A percentile compares a stretch with the other conserved stretches of the same genome.
phyloP scores from a whole-genome alignment of 2,888 invertebrate genomes.

The Coelopa pilipes region DNA sequence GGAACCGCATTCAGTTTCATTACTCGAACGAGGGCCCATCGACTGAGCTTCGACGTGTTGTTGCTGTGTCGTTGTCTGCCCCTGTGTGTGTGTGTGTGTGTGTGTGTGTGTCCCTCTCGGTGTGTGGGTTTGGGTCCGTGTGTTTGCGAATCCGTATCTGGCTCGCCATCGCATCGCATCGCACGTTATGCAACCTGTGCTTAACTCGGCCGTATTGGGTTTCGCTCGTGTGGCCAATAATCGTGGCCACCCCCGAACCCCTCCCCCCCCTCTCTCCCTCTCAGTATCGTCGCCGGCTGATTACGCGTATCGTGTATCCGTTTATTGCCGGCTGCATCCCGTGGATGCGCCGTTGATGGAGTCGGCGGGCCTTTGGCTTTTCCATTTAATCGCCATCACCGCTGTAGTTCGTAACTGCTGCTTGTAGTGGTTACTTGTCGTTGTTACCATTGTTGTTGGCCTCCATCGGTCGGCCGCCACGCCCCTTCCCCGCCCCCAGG shows the following conservation, averaged over 20 bases:
- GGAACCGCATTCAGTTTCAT: no score
- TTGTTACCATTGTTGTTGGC: slow-evolving; percentile 54
- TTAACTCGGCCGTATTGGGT: slow-evolving; percentile 49
- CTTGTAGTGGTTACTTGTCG: slow-evolving; percentile 48
- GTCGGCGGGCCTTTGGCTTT: slow-evolving; percentile 34
- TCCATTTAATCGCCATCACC: neutral
- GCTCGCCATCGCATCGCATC: slow-evolving; percentile 4
- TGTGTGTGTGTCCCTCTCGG: no score
- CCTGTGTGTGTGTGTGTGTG: neutral
- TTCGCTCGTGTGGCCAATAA: slow-evolving; percentile 57
- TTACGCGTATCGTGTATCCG: slow-evolving; percentile 40
- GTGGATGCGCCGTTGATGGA: slow-evolving; percentile 19
- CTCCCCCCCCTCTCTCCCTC: neutral
- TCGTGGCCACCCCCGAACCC: slow-evolving; percentile 41
- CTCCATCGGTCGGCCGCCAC: slow-evolving; percentile 1
- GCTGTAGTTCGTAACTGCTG: no score
- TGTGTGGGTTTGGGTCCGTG: no score
- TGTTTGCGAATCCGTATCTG: neutral
- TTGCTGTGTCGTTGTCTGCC: no score
- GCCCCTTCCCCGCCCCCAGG: no score
- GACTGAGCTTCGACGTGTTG: no score
- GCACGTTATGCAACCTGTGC: slow-evolving; percentile 27
- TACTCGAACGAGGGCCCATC: no score
- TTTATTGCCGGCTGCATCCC: slow-evolving; percentile 21
- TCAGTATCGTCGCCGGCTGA: slow-evolving; percentile 12